phyloP scores from a whole-genome alignment of 2,888 invertebrate species.

The Epinotia demarniana region DNA sequence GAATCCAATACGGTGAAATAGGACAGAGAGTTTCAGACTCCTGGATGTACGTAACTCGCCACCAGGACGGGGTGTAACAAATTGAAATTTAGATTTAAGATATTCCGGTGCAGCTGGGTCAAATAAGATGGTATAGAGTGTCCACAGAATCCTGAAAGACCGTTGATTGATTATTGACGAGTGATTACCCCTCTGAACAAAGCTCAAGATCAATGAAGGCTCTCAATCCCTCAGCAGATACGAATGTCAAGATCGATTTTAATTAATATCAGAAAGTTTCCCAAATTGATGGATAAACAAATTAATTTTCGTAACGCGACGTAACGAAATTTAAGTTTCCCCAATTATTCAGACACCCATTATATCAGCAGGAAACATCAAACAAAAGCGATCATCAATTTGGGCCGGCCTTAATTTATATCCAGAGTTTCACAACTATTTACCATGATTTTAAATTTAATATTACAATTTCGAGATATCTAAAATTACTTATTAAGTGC shows the following conservation, averaged over 20 bases:
- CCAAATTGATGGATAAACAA: conserved; percentile 36
- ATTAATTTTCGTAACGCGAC: conserved; percentile 34
- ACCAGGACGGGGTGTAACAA: too few species aligned
- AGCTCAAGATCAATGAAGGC: background rate
- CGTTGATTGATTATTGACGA: too few species aligned
- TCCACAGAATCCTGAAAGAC: too few species aligned
- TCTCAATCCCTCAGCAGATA: conserved; percentile 7
- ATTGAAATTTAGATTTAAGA: too few species aligned
- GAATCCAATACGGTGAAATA: too few species aligned
- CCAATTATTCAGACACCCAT: conserved; percentile 35
- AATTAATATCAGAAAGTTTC: conserved; percentile 31
- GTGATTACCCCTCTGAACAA: background rate
- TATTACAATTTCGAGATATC: conserved; percentile 1
- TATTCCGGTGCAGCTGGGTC: too few species aligned
- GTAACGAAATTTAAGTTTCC: conserved; percentile 33
- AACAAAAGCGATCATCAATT: conserved; percentile 41
- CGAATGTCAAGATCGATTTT: conserved; percentile 12
- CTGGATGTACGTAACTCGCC: too few species aligned
- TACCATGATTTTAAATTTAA: conserved; percentile 25
- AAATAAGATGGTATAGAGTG: too few species aligned
- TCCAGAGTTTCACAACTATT: conserved; percentile 35
- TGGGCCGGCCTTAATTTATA: conserved; percentile 27
- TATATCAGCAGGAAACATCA: conserved; percentile 37
- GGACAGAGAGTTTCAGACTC: too few species aligned
- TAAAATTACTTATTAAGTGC: background rate